phyloP scores from a whole-genome alignment of 2,113 vertebrate species.

The Aramus guarauna region DNA sequence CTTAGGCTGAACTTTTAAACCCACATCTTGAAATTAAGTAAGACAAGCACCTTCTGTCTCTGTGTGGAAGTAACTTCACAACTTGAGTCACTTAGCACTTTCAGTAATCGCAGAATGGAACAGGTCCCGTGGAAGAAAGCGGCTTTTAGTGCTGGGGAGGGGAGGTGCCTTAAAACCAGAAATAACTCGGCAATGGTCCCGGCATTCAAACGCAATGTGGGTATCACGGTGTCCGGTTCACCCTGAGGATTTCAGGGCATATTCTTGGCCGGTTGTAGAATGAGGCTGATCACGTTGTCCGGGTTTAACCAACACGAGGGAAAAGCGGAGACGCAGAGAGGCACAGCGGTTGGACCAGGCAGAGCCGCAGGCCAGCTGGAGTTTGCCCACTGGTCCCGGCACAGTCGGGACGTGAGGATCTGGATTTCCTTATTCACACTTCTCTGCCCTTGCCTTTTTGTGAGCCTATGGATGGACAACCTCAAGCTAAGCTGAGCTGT shows the following conservation, averaged over 20 bases:
- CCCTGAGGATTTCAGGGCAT: background rate
- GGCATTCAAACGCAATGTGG: background rate
- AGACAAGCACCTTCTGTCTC: constrained; percentile 19
- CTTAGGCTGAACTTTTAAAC: constrained; percentile 54
- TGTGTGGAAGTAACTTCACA: background rate
- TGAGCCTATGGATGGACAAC: background rate
- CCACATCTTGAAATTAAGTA: constrained; percentile 16
- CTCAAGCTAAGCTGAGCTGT: rapidly evolving
- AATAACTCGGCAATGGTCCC: background rate
- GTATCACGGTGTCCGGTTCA: background rate
- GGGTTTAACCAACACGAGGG: background rate
- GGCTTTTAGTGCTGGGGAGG: background rate
- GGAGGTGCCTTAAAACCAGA: background rate
- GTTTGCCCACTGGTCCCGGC: background rate
- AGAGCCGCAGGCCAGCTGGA: background rate
- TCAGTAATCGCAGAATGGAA: background rate
- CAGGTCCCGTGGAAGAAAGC: background rate
- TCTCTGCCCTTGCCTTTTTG: background rate
- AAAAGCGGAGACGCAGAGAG: background rate
- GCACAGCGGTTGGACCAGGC: background rate
- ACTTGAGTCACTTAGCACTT: constrained; percentile 21
- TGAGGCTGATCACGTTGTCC: background rate
- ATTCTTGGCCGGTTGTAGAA: background rate
- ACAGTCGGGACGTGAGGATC: rapidly evolving
- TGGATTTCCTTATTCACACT: too few relatives aligned